Conservation (phyloP, 2,888 invertebrate genomes). For the Pterostichus niger region DNA sequence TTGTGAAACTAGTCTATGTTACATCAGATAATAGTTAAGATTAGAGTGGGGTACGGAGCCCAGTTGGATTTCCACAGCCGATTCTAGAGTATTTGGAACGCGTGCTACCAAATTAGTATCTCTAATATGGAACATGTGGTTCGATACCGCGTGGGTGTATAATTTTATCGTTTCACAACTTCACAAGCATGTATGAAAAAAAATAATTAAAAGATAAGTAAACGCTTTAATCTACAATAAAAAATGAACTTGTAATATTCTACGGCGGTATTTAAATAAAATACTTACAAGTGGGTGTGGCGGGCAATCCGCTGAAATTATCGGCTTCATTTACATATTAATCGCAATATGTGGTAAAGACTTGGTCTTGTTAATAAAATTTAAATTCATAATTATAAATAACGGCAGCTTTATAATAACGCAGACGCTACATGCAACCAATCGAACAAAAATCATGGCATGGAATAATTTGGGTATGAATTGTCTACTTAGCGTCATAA, state of each 20-base stretch:
- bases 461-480: constrained; percentile 56
- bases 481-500: constrained; percentile 57
- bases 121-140: neutral
- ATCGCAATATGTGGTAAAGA: constrained; percentile 43
- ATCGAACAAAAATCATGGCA: constrained; percentile 24
- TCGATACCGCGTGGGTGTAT: neutral
- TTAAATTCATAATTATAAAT: constrained; percentile 62
- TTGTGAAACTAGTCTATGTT: no score
- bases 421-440: constrained; percentile 26
- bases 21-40: no score
- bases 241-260: constrained; percentile 33
- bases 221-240: constrained; percentile 20
- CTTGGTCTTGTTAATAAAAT: constrained; percentile 59
- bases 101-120: no score
- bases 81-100: no score
- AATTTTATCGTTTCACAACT: constrained; percentile 17
- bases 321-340: constrained; percentile 56
- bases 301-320: constrained; percentile 42
- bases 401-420: constrained; percentile 42
- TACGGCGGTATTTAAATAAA: constrained; percentile 27
- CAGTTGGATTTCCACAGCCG: no score
- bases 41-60: no score
- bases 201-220: constrained; percentile 55
- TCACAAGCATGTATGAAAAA: constrained; percentile 37
- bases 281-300: constrained; percentile 46